Conservation (phyloP, 2,113 vertebrate genomes). For the Clupea harengus region DNA sequence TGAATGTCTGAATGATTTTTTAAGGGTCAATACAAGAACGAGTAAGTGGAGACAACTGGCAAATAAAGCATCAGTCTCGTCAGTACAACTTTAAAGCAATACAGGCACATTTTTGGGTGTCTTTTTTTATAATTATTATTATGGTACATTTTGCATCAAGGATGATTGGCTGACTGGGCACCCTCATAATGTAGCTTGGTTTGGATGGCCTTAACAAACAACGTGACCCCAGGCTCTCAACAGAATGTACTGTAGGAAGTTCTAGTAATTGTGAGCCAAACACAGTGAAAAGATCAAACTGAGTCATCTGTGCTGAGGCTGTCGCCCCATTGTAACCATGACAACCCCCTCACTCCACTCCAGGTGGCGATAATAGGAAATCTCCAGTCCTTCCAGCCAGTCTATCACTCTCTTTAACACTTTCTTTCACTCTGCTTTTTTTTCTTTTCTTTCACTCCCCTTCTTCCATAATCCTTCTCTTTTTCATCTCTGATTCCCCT, state of each 20-base stretch:
- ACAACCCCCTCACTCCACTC: constrained; percentile 55
- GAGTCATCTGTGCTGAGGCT: constrained; percentile 20
- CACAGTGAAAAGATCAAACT: constrained; percentile 40
- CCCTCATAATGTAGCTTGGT: background rate
- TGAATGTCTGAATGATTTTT: constrained; percentile 12
- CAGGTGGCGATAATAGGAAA: constrained; percentile 58
- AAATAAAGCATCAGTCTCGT: background rate
- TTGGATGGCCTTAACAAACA: no score
- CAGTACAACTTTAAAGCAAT: background rate
- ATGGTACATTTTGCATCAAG: background rate
- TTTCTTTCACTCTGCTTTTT: background rate
- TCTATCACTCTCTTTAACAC: background rate
- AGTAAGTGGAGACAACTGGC: background rate
- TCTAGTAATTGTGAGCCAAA: background rate
- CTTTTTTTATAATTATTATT: background rate
- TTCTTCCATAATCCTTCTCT: background rate
- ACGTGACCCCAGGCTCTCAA: constrained; percentile 14
- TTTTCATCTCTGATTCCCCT: background rate
- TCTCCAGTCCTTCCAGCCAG: background rate
- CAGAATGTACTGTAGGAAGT: background rate
- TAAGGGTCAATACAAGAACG: background rate
- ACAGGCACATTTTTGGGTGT: background rate
- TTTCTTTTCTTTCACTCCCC: background rate
- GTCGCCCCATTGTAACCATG: constrained; percentile 58
- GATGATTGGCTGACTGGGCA: constrained; percentile 43